Evolutionary conservation across 1,140 invertebrate species (phyloP).

Genomic region (Zaprionus davidi): DNA sequence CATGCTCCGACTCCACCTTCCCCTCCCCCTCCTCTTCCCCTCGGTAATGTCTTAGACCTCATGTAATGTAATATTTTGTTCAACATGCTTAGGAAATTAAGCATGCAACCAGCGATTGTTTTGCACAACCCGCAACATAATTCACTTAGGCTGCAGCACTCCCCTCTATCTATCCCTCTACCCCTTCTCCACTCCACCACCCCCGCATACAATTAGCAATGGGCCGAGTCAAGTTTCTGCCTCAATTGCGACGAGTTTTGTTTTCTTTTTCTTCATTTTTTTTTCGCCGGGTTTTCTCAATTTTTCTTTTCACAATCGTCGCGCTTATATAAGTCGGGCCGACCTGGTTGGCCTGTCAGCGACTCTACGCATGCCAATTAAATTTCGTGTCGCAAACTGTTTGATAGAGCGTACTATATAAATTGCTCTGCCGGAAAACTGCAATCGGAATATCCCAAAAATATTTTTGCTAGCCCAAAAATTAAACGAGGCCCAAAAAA

Average conservation of each 20-base stretch:
- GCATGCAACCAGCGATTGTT: constrained; percentile 57
- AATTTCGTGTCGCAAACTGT: neutral
- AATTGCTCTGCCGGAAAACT: constrained; percentile 13
- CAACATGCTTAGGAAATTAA: constrained; percentile 32
- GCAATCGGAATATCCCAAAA: constrained; percentile 44
- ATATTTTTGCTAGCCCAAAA: constrained; percentile 6
- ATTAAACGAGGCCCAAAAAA: neutral
- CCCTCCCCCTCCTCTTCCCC: too few species aligned
- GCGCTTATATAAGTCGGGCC: constrained; percentile 10
- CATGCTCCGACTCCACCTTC: neutral
- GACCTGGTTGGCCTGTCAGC: neutral
- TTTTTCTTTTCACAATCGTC: constrained; percentile 59
- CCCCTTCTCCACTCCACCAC: constrained; percentile 1
- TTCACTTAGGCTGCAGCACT: constrained; percentile 5
- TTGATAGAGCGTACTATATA: constrained; percentile 6
- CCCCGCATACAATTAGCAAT: constrained; percentile 60
- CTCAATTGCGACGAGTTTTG: constrained; percentile 57
- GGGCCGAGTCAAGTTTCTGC: constrained; percentile 62
- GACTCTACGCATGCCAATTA: constrained; percentile 10
- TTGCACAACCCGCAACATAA: constrained; percentile 56
- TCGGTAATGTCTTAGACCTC: too few species aligned
- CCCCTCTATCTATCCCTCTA: neutral
- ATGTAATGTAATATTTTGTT: constrained; percentile 5
- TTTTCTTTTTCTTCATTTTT: constrained; percentile 37
- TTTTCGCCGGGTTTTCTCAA: constrained; percentile 30